These are phyloP conservation scores for Puma concolor DNA, from an alignment of 2,113 vertebrate species.

Conservation along the genomic window DNA sequence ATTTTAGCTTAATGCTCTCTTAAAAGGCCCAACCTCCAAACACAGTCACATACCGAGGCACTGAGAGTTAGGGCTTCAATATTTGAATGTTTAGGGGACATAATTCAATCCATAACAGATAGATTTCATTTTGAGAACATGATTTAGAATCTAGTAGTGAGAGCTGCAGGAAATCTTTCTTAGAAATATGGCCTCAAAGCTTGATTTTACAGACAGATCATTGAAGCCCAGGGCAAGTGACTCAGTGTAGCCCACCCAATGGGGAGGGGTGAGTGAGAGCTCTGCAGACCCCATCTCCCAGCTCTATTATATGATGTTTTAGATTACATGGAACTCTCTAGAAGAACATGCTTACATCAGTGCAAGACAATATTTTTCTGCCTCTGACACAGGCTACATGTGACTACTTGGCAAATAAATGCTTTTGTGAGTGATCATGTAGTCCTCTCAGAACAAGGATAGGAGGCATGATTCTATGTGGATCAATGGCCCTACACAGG, in stretches of 20 bases:
- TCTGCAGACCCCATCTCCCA: too few species aligned
- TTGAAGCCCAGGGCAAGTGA: neutral
- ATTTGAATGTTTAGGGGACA: neutral
- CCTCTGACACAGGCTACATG: neutral
- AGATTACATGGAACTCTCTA: neutral
- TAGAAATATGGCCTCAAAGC: neutral
- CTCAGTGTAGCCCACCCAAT: accelerated
- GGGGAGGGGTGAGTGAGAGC: accelerated
- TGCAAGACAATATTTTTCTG: neutral
- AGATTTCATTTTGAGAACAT: neutral
- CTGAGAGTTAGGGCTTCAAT: neutral
- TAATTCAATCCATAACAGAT: neutral
- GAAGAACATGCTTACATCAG: neutral
- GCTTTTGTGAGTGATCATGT: neutral
- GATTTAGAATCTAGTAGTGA: neutral
- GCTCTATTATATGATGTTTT: too few species aligned
- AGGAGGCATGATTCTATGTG: neutral
- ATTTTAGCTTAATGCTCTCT: neutral
- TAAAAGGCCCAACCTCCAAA: neutral
- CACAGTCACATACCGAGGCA: neutral
- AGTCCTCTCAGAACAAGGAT: neutral
- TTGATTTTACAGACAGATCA: neutral
- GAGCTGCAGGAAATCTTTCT: neutral
- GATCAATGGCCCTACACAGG: neutral
- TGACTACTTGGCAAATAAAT: neutral